Conservation (phyloP, 2,797 vertebrate species). For the Capromys pilorides region DNA sequence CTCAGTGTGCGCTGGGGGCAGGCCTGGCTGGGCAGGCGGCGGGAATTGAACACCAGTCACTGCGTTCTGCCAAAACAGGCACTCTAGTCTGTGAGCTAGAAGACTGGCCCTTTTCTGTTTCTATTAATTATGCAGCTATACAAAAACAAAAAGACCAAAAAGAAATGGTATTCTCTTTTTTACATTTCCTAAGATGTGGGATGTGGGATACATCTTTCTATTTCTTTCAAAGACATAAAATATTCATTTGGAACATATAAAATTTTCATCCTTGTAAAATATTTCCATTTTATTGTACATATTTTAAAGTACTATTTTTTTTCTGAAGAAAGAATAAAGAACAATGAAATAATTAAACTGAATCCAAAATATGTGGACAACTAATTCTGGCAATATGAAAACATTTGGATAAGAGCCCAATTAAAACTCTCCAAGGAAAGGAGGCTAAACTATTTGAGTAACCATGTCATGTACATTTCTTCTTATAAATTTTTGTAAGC, state of each 20-base stretch:
- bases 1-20: too few relatives aligned
- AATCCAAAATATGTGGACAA: conserved; percentile 21
- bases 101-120: neutral
- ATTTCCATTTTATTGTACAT: conserved; percentile 19
- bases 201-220: neutral
- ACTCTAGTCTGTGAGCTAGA: too few relatives aligned
- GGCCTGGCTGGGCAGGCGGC: too few relatives aligned
- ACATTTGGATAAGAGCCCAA: conserved; percentile 40
- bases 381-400: conserved; percentile 62
- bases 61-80: too few relatives aligned
- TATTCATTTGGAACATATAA: conserved; percentile 10
- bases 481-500: conserved; percentile 60
- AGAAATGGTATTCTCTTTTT: neutral
- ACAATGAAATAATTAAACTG: conserved; percentile 57
- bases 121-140: neutral
- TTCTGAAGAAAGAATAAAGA: conserved; percentile 33
- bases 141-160: neutral
- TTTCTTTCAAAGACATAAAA: neutral
- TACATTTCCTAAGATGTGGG: neutral
- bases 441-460: conserved; percentile 18
- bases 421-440: conserved; percentile 47
- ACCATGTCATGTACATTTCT: conserved; percentile 29
- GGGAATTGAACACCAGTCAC: too few relatives aligned
- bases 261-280: conserved; percentile 38
- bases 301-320: neutral